These are phyloP conservation scores for Parthenolecanium corni DNA, from an alignment of 2,888 invertebrate genomes.

Conservation along the genomic window DNA sequence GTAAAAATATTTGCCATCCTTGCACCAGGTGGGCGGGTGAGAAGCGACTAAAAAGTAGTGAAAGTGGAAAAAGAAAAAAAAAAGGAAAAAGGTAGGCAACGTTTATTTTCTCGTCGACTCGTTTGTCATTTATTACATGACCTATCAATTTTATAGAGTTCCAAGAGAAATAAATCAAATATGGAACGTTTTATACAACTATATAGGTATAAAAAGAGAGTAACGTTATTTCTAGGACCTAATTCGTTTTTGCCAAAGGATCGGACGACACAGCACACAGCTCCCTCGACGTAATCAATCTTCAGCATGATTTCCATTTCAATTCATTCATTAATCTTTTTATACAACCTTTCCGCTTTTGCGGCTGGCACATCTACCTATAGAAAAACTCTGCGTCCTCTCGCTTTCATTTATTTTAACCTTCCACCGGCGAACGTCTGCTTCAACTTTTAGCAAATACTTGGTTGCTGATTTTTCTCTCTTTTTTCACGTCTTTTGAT, in stretches of 20 bases:
- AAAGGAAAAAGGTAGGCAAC: not conserved
- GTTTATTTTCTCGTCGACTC: slow-evolving; percentile 18
- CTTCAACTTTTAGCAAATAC: not conserved
- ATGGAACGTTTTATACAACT: slow-evolving; percentile 7
- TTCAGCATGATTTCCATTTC: slow-evolving; percentile 25
- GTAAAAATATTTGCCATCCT: no score
- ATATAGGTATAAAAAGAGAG: slow-evolving; percentile 10
- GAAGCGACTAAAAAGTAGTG: no score
- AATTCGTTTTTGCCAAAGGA: slow-evolving; percentile 19
- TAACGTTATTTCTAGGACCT: slow-evolving; percentile 24
- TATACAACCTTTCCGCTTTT: slow-evolving; percentile 24
- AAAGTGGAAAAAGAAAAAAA: not conserved
- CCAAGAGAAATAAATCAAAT: slow-evolving; percentile 24
- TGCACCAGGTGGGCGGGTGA: no score
- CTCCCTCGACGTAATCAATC: slow-evolving; percentile 19
- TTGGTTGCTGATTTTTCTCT: no score
- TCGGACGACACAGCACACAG: slow-evolving; percentile 19
- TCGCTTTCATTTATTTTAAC: slow-evolving; percentile 2
- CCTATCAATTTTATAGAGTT: slow-evolving; percentile 24
- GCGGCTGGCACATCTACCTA: slow-evolving; percentile 20
- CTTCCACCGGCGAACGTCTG: not conserved
- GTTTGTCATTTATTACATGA: slow-evolving; percentile 25
- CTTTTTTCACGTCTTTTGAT: not conserved
- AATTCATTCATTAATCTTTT: slow-evolving; percentile 26
- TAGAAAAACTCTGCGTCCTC: not conserved